phyloP scores from a whole-genome alignment of 2,888 invertebrate species.

The Spilosoma lubricipeda region DNA sequence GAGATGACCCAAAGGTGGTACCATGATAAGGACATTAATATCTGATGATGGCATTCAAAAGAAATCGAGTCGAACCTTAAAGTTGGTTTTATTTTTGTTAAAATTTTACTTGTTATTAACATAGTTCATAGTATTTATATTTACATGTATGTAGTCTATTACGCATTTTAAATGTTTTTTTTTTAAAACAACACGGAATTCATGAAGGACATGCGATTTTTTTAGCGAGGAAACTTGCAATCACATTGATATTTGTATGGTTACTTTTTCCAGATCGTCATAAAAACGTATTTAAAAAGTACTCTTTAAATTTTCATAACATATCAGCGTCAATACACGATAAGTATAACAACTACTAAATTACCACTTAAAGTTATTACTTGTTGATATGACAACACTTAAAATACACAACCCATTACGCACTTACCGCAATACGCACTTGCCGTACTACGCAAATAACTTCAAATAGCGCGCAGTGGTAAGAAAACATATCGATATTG shows the following conservation, averaged over 20 bases:
- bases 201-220: not conserved
- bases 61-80: no score
- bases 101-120: no score
- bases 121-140: no score
- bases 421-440: not conserved
- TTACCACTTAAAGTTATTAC: not conserved
- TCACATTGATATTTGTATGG: not conserved
- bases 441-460: not conserved
- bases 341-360: not conserved
- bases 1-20: no score
- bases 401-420: not conserved
- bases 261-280: not conserved
- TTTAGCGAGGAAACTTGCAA: not conserved
- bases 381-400: not conserved
- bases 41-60: no score
- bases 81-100: no score
- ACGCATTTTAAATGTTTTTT: no score
- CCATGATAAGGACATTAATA: no score
- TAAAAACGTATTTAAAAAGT: not conserved
- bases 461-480: not conserved
- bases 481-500: not conserved
- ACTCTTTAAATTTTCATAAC: not conserved
- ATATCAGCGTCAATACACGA: not conserved
- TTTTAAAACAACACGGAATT: no score
- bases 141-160: no score